These are phyloP conservation scores for Luperina testacea DNA, from an alignment of 2,888 invertebrate genomes.

Conservation along the genomic window DNA sequence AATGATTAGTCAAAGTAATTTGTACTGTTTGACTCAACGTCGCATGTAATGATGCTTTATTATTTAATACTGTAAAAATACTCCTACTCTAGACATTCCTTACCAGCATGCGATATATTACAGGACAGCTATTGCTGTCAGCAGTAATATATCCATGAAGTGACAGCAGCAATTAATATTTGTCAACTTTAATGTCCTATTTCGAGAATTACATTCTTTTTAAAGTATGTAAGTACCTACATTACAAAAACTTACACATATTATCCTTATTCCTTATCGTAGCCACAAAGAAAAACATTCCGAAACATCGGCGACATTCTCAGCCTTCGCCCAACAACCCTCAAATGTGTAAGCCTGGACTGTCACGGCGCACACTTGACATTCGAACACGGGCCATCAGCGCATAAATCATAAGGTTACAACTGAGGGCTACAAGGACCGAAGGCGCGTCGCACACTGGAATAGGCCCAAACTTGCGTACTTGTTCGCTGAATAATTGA, in stretches of 20 bases:
- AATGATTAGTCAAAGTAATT: slow-evolving; percentile 53
- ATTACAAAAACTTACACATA: slow-evolving; percentile 1
- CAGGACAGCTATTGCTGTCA: slow-evolving; percentile 17
- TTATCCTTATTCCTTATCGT: slow-evolving; percentile 29
- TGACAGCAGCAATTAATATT: slow-evolving; percentile 20
- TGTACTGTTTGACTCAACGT: slow-evolving; percentile 28
- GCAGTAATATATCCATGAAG: slow-evolving; percentile 8
- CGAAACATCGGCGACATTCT: slow-evolving; percentile 52
- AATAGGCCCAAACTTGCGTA: slow-evolving; percentile 44
- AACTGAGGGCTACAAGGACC: slow-evolving; percentile 59
- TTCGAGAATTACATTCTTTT: neutral
- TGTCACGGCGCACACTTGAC: slow-evolving; percentile 59
- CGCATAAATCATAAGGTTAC: slow-evolving; percentile 64
- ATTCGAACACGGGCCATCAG: slow-evolving; percentile 58
- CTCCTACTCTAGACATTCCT: slow-evolving; percentile 16
- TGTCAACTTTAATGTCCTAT: slow-evolving; percentile 14
- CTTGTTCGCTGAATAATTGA: slow-evolving; percentile 65
- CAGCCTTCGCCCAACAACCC: slow-evolving; percentile 33
- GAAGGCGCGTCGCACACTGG: slow-evolving; percentile 60
- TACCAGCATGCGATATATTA: neutral
- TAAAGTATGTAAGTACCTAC: slow-evolving; percentile 1
- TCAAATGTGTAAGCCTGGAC: slow-evolving; percentile 58
- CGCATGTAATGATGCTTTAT: slow-evolving; percentile 20
- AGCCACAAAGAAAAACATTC: slow-evolving; percentile 26
- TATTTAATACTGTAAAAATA: slow-evolving; percentile 17